phyloP scores from a whole-genome alignment of 2,113 vertebrate genomes.

The Capricornis sumatraensis region DNA sequence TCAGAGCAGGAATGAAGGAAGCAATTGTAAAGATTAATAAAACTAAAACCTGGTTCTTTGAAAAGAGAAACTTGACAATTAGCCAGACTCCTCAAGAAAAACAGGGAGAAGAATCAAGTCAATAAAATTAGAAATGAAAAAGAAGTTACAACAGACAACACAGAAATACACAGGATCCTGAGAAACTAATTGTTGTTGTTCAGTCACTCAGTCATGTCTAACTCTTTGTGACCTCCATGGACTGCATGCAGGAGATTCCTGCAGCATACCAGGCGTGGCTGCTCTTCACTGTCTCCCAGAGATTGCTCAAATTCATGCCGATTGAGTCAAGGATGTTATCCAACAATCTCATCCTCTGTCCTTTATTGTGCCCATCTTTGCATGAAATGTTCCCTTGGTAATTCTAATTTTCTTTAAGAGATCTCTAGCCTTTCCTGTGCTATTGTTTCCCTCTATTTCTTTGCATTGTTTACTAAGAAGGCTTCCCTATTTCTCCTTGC shows the following conservation, averaged over 20 bases:
- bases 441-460: background rate
- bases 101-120: background rate
- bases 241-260: background rate
- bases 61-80: background rate
- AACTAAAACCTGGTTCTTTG: background rate
- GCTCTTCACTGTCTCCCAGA: background rate
- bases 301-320: background rate
- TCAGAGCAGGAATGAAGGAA: background rate
- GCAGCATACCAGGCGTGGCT: background rate
- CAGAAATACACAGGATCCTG: background rate
- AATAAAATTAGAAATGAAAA: background rate
- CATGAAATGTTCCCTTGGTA: background rate
- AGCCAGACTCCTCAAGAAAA: background rate
- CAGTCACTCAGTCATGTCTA: background rate
- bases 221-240: background rate
- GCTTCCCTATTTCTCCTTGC: background rate
- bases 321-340: background rate
- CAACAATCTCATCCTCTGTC: background rate
- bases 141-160: background rate
- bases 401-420: background rate
- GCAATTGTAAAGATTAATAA: background rate
- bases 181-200: background rate
- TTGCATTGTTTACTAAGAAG: background rate
- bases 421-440: background rate
- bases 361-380: background rate